These are phyloP conservation scores for Rhizoglyphus robini DNA, from an alignment of 1,140 invertebrate species.

Conservation along the genomic window DNA sequence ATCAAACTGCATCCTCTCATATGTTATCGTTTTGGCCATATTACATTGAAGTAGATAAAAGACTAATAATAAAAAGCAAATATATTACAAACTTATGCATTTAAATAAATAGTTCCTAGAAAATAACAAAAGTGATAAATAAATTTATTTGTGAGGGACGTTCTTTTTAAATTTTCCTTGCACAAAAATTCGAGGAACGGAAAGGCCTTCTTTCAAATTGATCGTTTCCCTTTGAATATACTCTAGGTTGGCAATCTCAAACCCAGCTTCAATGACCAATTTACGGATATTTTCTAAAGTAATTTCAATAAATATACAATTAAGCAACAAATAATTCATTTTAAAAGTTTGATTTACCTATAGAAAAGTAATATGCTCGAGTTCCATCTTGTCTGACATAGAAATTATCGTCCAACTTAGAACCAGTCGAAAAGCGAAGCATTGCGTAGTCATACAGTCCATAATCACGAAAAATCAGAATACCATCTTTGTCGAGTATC, in stretches of 20 bases:
- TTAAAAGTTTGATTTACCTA: too few species aligned
- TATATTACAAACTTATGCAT: too few species aligned
- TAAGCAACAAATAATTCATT: too few species aligned
- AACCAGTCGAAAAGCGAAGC: conserved; percentile 70
- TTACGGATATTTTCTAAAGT: conserved; percentile 24
- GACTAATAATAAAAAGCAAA: too few species aligned
- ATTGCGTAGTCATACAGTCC: conserved; percentile 97
- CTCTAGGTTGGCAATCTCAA: conserved; percentile 47
- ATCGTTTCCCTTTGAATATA: conserved; percentile 75
- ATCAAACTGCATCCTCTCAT: too few species aligned
- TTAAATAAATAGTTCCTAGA: too few species aligned
- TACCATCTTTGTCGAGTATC: conserved; percentile 37
- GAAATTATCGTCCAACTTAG: conserved; percentile 84
- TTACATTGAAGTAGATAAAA: too few species aligned
- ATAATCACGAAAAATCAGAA: conserved; percentile 87
- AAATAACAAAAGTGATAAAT: too few species aligned
- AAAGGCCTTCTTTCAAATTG: conserved; percentile 76
- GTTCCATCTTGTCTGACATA: conserved; percentile 97
- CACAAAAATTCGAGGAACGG: conserved; percentile 77
- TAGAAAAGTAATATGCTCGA: conserved; percentile 30
- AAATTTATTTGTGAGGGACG: neutral
- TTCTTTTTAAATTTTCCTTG: conserved; percentile 62
- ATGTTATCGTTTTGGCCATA: too few species aligned
- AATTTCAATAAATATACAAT: neutral
- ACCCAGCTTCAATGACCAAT: conserved; percentile 51